phyloP scores from a whole-genome alignment of 2,113 vertebrate species.

The Scomber colias region DNA sequence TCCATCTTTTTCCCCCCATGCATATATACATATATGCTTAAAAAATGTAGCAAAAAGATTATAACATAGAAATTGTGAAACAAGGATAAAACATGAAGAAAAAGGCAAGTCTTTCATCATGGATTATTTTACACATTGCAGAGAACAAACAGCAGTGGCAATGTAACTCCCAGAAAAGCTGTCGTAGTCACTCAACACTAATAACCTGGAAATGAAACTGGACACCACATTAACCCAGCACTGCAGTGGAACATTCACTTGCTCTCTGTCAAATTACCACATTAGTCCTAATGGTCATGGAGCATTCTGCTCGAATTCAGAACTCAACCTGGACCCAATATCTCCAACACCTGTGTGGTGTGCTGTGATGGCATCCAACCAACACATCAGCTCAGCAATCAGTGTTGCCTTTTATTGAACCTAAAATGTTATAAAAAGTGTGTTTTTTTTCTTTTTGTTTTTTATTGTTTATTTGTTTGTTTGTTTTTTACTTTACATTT shows the following conservation, averaged over 20 bases:
- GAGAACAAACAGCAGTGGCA: conserved; percentile 42
- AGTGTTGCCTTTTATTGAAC: not conserved
- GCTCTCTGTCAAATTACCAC: conserved; percentile 57
- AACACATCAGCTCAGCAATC: not conserved
- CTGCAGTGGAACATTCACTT: conserved; percentile 33
- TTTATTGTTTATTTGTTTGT: no score
- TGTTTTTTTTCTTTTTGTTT: no score
- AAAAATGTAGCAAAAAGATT: not conserved
- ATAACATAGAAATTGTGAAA: not conserved
- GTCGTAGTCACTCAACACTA: conserved; percentile 61
- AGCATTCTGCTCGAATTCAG: not conserved
- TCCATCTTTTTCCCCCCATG: not conserved
- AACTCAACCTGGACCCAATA: not conserved
- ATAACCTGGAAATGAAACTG: conserved; percentile 66
- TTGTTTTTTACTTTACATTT: no score
- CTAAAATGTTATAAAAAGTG: not conserved
- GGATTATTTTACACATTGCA: not conserved
- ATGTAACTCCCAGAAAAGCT: conserved; percentile 58
- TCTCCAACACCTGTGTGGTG: not conserved
- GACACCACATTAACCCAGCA: conserved; percentile 59
- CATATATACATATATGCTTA: not conserved
- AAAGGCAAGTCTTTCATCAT: no score
- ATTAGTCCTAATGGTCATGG: conserved; percentile 41
- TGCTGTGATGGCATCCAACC: no score
- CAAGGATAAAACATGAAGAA: not conserved